Evolutionary conservation across 2,797 vertebrate genomes (phyloP).

Genomic region (Alauda arvensis): DNA sequence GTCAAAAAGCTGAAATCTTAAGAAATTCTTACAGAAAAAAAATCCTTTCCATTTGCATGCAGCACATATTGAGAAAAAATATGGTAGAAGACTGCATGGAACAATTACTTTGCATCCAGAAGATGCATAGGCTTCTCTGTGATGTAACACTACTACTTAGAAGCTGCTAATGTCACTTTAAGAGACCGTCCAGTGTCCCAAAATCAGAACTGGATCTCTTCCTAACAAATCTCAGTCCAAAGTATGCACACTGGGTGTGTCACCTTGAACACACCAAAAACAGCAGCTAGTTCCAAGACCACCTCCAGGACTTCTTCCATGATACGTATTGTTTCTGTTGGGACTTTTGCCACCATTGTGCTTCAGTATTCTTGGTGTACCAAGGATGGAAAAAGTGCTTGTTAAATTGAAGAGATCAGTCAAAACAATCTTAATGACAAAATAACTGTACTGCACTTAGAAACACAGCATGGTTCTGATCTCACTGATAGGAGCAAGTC

Average conservation of each 20-base stretch:
- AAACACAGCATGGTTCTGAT: background rate
- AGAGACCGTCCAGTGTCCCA: background rate
- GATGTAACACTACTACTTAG: background rate
- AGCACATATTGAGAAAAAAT: background rate
- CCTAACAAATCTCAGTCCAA: background rate
- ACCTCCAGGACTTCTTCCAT: constrained; percentile 22
- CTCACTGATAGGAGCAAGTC: background rate
- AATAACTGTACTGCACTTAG: constrained; percentile 1
- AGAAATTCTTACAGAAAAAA: background rate
- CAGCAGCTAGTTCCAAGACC: background rate
- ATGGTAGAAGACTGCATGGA: background rate
- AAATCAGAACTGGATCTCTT: background rate
- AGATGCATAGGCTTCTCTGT: background rate
- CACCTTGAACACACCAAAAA: background rate
- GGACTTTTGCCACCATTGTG: constrained; percentile 55
- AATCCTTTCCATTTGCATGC: background rate
- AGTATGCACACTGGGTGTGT: background rate
- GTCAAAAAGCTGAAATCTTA: background rate
- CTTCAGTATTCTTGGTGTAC: background rate
- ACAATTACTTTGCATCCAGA: background rate
- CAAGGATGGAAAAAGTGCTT: constrained; percentile 7
- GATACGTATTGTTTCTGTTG: constrained; percentile 25
- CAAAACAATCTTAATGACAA: constrained; percentile 51
- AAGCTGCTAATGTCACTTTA: background rate
- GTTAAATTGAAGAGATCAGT: background rate